These are phyloP conservation scores for Rhinolophus sinicus DNA, from an alignment of 2,113 vertebrate genomes.

Conservation along the genomic window DNA sequence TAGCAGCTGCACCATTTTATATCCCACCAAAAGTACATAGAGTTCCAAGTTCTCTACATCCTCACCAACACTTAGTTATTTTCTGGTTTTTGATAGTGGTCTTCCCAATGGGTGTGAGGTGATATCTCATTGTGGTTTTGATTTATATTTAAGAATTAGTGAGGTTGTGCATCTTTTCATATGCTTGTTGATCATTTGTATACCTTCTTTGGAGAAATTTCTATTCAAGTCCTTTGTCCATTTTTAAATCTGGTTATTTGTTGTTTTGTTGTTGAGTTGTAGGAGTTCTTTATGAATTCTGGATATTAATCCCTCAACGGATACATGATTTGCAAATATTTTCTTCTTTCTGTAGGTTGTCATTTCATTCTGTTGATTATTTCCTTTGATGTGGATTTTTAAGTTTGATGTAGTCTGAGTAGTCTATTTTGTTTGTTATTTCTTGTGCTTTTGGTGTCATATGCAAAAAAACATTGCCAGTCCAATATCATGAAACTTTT, in stretches of 20 bases:
- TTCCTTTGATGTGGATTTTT: background rate
- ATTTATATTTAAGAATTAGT: background rate
- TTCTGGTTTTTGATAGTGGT: background rate
- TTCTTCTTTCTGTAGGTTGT: background rate
- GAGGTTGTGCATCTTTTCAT: background rate
- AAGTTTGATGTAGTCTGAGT: accelerated
- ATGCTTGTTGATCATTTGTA: background rate
- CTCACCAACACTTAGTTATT: background rate
- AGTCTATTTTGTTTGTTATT: background rate
- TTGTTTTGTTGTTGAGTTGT: background rate
- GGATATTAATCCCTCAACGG: background rate
- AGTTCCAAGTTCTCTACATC: background rate
- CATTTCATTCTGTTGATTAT: background rate
- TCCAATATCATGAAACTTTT: background rate
- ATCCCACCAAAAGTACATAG: background rate
- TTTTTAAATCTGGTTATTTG: background rate
- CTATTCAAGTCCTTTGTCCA: background rate
- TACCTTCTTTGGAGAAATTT: background rate
- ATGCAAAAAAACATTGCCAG: background rate
- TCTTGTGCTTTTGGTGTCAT: background rate
- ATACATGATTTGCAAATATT: background rate
- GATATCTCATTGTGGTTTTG: background rate
- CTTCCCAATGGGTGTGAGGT: background rate
- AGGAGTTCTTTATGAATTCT: background rate
- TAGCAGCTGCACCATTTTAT: background rate